phyloP scores from a whole-genome alignment of 1,140 invertebrate species.

The Dysdera silvatica region DNA sequence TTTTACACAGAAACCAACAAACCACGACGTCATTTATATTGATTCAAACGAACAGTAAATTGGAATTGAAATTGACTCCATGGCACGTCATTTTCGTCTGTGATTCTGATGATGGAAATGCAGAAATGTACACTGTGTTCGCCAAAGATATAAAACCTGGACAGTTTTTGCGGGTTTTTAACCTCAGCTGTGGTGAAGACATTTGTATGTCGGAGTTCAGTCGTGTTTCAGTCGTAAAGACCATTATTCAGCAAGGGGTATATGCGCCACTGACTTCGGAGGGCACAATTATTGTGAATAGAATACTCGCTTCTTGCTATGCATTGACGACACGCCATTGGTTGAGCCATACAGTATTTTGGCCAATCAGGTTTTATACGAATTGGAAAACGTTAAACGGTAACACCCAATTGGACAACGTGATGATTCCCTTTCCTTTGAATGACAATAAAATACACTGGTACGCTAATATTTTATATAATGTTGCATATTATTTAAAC shows the following conservation, averaged over 20 bases:
- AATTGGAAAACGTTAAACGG: too few relatives aligned
- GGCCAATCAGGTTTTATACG: constrained; percentile 64
- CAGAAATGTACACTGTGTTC: constrained; percentile 45
- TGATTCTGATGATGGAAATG: neutral
- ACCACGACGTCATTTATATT: constrained; percentile 45
- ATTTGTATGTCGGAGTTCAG: too few relatives aligned
- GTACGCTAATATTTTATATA: too few relatives aligned
- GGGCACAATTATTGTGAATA: constrained; percentile 85
- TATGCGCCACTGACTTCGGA: constrained; percentile 77
- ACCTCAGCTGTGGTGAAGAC: constrained; percentile 42
- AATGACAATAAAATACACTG: too few relatives aligned
- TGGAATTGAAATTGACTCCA: constrained; percentile 66
- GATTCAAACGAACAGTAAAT: constrained; percentile 60
- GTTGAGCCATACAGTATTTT: constrained; percentile 71
- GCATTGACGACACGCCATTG: constrained; percentile 76
- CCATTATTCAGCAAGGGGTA: constrained; percentile 52
- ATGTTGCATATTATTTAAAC: too few relatives aligned
- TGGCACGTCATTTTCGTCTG: constrained; percentile 62
- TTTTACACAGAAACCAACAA: constrained; percentile 67
- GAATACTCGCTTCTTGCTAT: constrained; percentile 85
- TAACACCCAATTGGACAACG: too few relatives aligned
- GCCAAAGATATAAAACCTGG: constrained; percentile 52
- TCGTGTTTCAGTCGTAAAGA: neutral
- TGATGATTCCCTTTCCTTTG: too few relatives aligned
- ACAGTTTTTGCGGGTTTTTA: too few relatives aligned